These are phyloP conservation scores for Epizoanthus rinbou DNA, from an alignment of 92 coral and sea anemone genomes.

Conservation along the genomic window DNA sequence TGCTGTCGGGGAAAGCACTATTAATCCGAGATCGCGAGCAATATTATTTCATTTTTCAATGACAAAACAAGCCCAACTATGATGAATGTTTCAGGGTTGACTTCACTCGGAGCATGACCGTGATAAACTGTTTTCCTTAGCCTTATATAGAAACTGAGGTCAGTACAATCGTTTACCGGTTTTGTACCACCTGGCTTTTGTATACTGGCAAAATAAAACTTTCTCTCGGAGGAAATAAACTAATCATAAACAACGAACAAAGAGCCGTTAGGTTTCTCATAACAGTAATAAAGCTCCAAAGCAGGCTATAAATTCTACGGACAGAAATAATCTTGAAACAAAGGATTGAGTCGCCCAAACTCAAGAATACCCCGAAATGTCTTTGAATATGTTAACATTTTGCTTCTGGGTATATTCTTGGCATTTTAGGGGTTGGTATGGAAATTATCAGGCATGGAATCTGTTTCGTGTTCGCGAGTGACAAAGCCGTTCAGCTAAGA, in stretches of 20 bases:
- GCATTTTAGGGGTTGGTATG: neutral
- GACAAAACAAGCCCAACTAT: neutral
- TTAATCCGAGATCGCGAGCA: neutral
- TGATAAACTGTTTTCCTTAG: constrained; percentile 6
- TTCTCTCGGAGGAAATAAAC: neutral
- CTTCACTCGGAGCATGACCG: neutral
- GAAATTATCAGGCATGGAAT: neutral
- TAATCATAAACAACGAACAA: constrained; percentile 10
- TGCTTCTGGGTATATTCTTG: constrained; percentile 29
- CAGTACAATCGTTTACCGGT: neutral
- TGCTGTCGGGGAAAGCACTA: neutral
- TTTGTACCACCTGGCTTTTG: constrained; percentile 27
- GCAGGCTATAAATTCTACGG: neutral
- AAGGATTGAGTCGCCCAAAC: too few relatives aligned
- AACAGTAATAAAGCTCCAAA: neutral
- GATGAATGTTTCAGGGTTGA: constrained; percentile 14
- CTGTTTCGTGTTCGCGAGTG: neutral
- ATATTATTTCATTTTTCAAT: neutral
- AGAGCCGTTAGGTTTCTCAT: constrained; percentile 22
- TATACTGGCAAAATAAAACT: constrained; percentile 15
- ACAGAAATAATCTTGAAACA: too few relatives aligned
- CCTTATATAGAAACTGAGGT: neutral
- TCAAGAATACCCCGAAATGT: too few relatives aligned
- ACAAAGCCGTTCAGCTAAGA: neutral
- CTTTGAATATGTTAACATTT: neutral